Evolutionary conservation across 2,113 vertebrate species (phyloP), one percentile per base, ranked within the genome.

Genomic region (Trinectes maculatus): DNA sequence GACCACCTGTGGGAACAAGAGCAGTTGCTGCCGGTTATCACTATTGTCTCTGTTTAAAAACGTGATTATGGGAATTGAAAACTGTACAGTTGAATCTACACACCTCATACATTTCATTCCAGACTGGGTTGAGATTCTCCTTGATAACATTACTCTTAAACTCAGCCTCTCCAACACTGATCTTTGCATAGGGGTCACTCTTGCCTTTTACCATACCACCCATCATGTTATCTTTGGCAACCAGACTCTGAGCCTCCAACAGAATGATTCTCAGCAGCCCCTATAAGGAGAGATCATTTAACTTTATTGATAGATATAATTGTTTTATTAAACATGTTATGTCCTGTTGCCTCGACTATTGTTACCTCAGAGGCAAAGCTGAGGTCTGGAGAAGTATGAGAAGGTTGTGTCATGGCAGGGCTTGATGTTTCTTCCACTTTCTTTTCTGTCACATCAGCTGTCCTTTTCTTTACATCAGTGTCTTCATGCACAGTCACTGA

Each of bases 101-200:
- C 54, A 97, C 96, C 95, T 97, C 94, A 68, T 95, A 96, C 86
- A 95, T 91, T 80, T 97, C 95, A 31, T 95, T 95, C 96, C 96
- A 98, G 54, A 90, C 91, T 0, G 96, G 96, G 80, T 93, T 95
- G 63, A 98, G 94, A 61, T 96, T 94, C 82, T 96, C 95, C 53
- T 95, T 93, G 72, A 98, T 74, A 36, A 96, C 95, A 1, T 80
- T 91, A 77, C 93, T 97, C 56, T 92, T 94, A 73, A 96, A 95
- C 15, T 60, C 83, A 18, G 60, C 55, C 9, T 89, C 92, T 6
- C 93, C 94, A 2, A 94, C 80, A 26, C 71, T 92, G 36, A 95
- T 88, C 65, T 94, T 94, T 21, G 93, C 92, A 0, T 97, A 98
- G 6, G 96, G 96, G 85, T 98, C 96, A 11, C 96, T 97, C 73